Evolutionary conservation across 2,888 invertebrate species (phyloP), one percentile per base, ranked within the genome.

Genomic region (Drosophila gaucha): DNA sequence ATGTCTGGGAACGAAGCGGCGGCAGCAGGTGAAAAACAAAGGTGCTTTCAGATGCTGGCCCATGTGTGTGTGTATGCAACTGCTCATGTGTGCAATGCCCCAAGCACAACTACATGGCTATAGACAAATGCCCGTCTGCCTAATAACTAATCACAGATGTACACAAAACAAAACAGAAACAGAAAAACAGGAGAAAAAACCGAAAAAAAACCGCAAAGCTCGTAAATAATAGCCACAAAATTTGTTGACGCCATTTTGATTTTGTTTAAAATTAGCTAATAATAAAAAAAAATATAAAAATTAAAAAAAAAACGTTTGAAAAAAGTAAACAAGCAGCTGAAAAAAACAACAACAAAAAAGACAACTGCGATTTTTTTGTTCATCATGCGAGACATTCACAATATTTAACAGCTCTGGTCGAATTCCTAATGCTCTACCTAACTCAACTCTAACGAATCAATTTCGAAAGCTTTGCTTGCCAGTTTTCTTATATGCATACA

Each of bases 201-300:
- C n/a, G 10, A 20, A 5, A 14, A 41, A 50, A 33, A 57, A 59
- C 33, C 60, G 60, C 58, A 65, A 74, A 49, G 35, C 72, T 65
- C 74, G 83, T 75, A 83, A 78, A 80, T 75, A 77, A 77, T 54
- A 67, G 58, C 46, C 65, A 54, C 41, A 70, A 43, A 62, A 51
- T 62, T 74, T 62, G 44, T 58, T 46, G 67, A 36, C 75, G 86
- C 80, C 83, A 86, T 86, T 79, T 85, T 77, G 66, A 57, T 70
- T 69, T 67, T 65, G 69, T 52, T 74, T 83, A 60, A 86, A 84
- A 84, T 84, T 88, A 83, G 86, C 86, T 83, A 83, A 80, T 78
- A 84, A 60, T 55, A 78, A 59, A 63, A 51, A 77, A 77, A 64
- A 58, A 44, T 10, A 9, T 28, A 41, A 28, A 64, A 58, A 44